Conservation (phyloP, 2,113 vertebrate species). For the Numida meleagris region DNA sequence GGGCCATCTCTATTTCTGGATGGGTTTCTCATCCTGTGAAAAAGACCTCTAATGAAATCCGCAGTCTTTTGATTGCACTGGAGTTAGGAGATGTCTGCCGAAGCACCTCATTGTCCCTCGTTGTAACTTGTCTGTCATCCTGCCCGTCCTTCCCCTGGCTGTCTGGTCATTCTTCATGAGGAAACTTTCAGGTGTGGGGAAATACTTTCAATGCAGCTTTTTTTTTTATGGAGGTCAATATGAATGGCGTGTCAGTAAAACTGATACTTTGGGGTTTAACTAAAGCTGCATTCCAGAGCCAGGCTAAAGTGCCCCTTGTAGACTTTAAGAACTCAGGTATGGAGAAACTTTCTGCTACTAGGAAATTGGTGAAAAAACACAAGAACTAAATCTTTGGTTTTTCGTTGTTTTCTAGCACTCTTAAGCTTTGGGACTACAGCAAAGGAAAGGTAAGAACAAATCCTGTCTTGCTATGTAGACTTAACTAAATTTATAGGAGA, state of each 20-base stretch:
- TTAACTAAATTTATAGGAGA: neutral
- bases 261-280: neutral
- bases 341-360: neutral
- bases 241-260: neutral
- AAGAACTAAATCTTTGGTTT: neutral
- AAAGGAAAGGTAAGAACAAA: slow-evolving; percentile 91
- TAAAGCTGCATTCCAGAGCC: neutral
- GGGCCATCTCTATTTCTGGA: neutral
- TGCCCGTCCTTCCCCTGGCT: neutral
- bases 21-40: neutral
- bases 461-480: accelerated
- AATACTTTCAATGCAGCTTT: neutral
- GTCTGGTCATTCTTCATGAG: neutral
- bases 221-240: neutral
- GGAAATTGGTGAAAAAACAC: neutral
- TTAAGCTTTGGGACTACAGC: slow-evolving; percentile 99
- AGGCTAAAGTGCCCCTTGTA: neutral
- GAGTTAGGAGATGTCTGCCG: neutral
- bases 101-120: neutral
- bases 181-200: neutral
- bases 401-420: slow-evolving; percentile 81
- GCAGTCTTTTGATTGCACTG: too few species aligned
- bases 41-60: neutral
- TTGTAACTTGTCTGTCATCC: neutral
- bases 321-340: neutral